A percentile compares a stretch with the other conserved stretches of the same genome.
phyloP scores from a whole-genome alignment of 2,888 invertebrate species.

The Crematogaster levior region DNA sequence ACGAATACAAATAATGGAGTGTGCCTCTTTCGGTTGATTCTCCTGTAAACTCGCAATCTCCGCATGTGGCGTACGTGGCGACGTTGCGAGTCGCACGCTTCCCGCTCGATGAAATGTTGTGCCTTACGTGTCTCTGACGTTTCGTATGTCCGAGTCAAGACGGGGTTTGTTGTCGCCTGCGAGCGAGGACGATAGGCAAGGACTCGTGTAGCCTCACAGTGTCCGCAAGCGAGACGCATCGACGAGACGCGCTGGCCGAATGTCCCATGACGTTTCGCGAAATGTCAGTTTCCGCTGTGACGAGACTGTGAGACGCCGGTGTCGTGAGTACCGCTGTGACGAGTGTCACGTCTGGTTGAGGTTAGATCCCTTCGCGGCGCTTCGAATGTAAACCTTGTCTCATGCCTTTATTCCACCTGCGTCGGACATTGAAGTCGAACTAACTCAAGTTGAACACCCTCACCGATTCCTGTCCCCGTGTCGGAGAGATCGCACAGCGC shows the following conservation, averaged over 20 bases:
- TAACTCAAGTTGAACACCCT: background rate
- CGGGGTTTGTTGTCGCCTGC: conserved; percentile 37
- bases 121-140: conserved; percentile 65
- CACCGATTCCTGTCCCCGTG: background rate
- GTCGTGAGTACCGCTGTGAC: conserved; percentile 10
- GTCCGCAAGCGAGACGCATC: background rate
- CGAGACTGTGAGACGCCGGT: conserved; percentile 3
- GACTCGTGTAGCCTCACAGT: conserved; percentile 32
- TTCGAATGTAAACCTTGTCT: conserved; percentile 20
- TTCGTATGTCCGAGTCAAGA: conserved; percentile 23
- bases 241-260: background rate
- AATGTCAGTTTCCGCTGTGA: conserved; percentile 24
- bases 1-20: conserved; percentile 70
- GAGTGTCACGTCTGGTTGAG: conserved; percentile 60
- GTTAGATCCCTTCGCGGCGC: conserved; percentile 59
- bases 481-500: conserved; percentile 26
- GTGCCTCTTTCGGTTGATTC: conserved; percentile 60
- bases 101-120: conserved; percentile 53
- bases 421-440: conserved; percentile 15
- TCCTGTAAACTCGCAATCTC: conserved; percentile 24
- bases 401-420: conserved; percentile 2
- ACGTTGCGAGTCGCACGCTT: conserved; percentile 14
- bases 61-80: conserved; percentile 2
- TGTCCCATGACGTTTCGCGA: background rate
- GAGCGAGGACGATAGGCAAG: conserved; percentile 36